Percentiles rank a stretch among this genome's conserved stretches.
These are phyloP conservation scores for Myotis lucifugus DNA, from an alignment of 2,113 vertebrate genomes.

Conservation along the genomic window DNA sequence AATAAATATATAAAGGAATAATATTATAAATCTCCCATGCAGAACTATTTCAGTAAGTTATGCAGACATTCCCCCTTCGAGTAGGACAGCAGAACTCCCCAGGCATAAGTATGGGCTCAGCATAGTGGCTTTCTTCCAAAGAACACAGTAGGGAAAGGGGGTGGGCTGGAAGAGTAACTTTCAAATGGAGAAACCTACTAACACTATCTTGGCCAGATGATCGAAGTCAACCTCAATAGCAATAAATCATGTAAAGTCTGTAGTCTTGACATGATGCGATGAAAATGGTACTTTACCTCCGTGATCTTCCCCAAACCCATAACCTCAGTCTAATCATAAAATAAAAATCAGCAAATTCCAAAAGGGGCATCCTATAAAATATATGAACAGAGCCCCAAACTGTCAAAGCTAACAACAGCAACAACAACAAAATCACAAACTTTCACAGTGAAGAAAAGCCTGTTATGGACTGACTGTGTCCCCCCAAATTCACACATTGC, in stretches of 20 bases:
- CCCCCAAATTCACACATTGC: not conserved
- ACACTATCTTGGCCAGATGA: not conserved
- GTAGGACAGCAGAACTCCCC: too few relatives aligned
- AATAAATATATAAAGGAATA: not conserved
- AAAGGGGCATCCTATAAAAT: not conserved
- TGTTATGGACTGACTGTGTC: not conserved
- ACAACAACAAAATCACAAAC: not conserved
- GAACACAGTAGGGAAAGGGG: not conserved
- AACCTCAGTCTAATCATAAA: not conserved
- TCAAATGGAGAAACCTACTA: not conserved
- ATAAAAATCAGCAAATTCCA: not conserved
- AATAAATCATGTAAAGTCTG: not conserved
- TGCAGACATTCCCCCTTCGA: too few relatives aligned
- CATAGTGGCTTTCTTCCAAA: not conserved
- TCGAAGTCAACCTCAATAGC: not conserved
- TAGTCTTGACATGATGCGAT: not conserved
- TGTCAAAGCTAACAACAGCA: not conserved
- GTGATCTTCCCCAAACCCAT: not conserved
- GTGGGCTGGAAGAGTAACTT: not conserved
- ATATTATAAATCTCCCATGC: not conserved
- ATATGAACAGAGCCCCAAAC: not conserved
- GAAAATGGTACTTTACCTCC: not conserved
- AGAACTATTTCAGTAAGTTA: too few relatives aligned
- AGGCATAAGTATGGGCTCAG: too few relatives aligned
- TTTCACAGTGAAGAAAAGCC: not conserved